Evolutionary conservation across 2,113 vertebrate species (phyloP), one percentile per base, ranked within the genome.

Genomic region (Python bivittatus): DNA sequence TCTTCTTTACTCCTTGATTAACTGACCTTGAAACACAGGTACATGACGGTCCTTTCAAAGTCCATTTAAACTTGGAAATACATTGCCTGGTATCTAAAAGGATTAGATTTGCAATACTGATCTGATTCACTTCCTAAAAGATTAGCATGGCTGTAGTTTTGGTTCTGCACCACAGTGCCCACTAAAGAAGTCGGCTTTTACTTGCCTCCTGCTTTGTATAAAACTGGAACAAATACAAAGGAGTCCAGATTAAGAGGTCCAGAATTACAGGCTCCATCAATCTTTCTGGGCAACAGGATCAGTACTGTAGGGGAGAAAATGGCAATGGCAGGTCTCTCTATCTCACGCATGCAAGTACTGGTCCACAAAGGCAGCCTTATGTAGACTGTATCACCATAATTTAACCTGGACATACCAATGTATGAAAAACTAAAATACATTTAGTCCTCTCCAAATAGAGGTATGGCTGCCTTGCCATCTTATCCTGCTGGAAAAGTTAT

Each of bases 191-290:
- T 57, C 20, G 56, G 56, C 56, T 57, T 57, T 57, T 22, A 20
- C 56, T 57, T 57, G 17, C 20, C 17, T 22, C 17, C 56, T 57
- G 20, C 56, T 57, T 57, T 57, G 56, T 57, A 57, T 57, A 57
- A 57, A 57, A 57, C 17, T 57, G 56, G 56, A 57, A 57, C 17
- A 95, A 95, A 96, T 96, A 95, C 95, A 96, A 97, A 96, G 33
- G 54, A 54, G 96, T 91, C 95, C 95, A 96, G 94, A 94, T 94
- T 95, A 95, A 88, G n/a, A 93, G 53, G 56, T 91, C 84, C 90
- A 95, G 92, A 83, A 83, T 56, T 92, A 92, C 4, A 68, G n/a
- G n/a, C 29, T 29, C 29, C 29, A 12, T n/a, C n/a, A 29, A 68
- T 68, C n/a, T n/a, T 68, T 68, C 29, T 68, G 61, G 29, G 29